Conservation (phyloP, 2,113 vertebrate species). For the Leptobrachium ailaonicum region DNA sequence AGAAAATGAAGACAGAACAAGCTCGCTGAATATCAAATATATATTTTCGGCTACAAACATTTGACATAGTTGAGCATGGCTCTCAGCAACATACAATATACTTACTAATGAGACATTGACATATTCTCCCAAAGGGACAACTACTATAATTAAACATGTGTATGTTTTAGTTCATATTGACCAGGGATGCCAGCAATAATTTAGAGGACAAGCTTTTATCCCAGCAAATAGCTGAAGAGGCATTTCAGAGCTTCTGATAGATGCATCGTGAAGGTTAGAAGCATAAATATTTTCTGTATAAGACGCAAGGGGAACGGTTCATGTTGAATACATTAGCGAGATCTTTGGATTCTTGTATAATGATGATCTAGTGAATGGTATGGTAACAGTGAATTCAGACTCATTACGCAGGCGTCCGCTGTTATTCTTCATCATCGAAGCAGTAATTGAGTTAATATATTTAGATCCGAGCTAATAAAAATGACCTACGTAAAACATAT, state of each 20-base stretch:
- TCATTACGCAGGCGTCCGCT: no score
- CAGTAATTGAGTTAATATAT: no score
- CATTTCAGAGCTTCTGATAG: neutral
- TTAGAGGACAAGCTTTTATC: conserved; percentile 40
- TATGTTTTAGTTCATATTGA: conserved; percentile 43
- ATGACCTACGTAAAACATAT: no score
- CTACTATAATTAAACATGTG: conserved; percentile 46
- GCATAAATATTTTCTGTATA: conserved; percentile 22
- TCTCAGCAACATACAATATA: conserved; percentile 23
- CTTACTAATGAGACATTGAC: conserved; percentile 44
- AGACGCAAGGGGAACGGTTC: neutral
- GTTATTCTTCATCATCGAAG: no score
- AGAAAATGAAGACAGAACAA: neutral
- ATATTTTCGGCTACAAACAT: neutral
- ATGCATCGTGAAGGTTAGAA: conserved; percentile 19
- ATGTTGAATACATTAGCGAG: no score
- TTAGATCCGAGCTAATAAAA: no score
- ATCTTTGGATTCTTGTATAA: no score
- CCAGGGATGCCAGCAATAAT: conserved; percentile 41
- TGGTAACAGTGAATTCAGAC: no score
- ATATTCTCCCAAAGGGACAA: conserved; percentile 15
- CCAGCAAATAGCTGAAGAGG: conserved; percentile 39
- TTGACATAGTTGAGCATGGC: neutral
- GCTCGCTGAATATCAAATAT: neutral
- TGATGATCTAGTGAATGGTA: no score